A percentile compares a stretch with the other conserved stretches of the same genome.
Evolutionary conservation across 2,113 vertebrate species (phyloP).

Genomic region (Oreochromis niloticus): DNA sequence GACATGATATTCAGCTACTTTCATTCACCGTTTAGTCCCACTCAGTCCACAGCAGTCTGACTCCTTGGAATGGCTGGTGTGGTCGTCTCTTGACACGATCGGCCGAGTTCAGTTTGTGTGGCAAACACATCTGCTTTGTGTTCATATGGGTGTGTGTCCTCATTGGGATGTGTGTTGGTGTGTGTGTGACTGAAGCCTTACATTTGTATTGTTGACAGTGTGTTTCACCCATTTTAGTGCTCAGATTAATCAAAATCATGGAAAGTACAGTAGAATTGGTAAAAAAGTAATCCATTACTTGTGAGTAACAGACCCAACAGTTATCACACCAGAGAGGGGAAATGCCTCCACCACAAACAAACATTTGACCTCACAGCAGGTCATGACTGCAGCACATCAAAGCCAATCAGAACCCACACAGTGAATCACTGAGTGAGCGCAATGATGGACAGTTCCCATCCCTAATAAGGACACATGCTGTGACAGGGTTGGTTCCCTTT

Average conservation of each 20-base stretch:
- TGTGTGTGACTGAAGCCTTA: neutral
- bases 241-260: neutral
- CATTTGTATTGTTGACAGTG: neutral
- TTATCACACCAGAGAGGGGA: neutral
- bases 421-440: neutral
- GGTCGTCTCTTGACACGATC: accelerated
- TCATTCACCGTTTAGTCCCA: neutral
- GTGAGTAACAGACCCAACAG: neutral
- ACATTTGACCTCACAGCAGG: neutral
- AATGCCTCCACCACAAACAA: neutral
- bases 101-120: neutral
- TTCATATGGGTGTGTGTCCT: neutral
- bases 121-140: neutral
- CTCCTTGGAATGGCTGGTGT: accelerated
- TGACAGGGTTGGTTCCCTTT: neutral
- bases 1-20: neutral
- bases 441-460: neutral
- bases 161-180: neutral
- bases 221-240: accelerated
- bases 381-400: neutral
- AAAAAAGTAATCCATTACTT: neutral
- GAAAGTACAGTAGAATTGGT: neutral
- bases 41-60: neutral
- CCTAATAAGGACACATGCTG: too few relatives aligned
- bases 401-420: neutral